Conservation (phyloP, 1,140 invertebrate species). For the Anagrus nilaparvatae region DNA sequence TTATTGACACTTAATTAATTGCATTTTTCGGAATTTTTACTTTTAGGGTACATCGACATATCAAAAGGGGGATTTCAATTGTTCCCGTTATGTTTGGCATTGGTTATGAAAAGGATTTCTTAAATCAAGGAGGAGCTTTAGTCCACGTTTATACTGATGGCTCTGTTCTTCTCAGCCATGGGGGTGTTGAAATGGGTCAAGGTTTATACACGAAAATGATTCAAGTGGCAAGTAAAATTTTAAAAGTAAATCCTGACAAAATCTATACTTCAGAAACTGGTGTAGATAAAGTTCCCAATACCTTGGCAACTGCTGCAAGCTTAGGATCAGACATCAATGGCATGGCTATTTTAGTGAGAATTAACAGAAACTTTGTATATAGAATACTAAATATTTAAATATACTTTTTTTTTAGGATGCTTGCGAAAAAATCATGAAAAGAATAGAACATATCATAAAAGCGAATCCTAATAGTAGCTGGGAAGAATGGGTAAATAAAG, state of each 20-base stretch:
- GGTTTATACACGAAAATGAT: conserved; percentile 92
- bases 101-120: conserved; percentile 62
- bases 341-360: conserved; percentile 73
- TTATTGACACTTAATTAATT: not conserved
- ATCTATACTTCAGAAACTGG: conserved; percentile 83
- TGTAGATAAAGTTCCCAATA: conserved; percentile 91
- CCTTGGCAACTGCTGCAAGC: conserved; percentile 84
- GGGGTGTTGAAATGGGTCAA: conserved; percentile 93
- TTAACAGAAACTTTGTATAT: conserved; percentile 1
- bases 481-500: conserved; percentile 76
- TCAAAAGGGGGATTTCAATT: conserved; percentile 76
- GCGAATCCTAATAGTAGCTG: conserved; percentile 69
- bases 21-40: not conserved
- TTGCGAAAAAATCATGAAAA: conserved; percentile 64
- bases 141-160: conserved; percentile 87
- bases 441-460: conserved; percentile 68
- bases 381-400: not conserved
- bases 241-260: conserved; percentile 62
- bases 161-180: conserved; percentile 79
- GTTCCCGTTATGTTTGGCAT: conserved; percentile 86
- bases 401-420: conserved; percentile 50
- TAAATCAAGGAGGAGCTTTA: conserved; percentile 87
- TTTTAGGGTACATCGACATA: conserved; percentile 62
- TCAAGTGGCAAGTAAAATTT: conserved; percentile 66
- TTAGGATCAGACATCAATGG: conserved; percentile 88